A percentile compares a stretch with the other conserved stretches of the same genome.
Conservation (phyloP, 2,797 vertebrate species). For the Acanthiza pusilla region DNA sequence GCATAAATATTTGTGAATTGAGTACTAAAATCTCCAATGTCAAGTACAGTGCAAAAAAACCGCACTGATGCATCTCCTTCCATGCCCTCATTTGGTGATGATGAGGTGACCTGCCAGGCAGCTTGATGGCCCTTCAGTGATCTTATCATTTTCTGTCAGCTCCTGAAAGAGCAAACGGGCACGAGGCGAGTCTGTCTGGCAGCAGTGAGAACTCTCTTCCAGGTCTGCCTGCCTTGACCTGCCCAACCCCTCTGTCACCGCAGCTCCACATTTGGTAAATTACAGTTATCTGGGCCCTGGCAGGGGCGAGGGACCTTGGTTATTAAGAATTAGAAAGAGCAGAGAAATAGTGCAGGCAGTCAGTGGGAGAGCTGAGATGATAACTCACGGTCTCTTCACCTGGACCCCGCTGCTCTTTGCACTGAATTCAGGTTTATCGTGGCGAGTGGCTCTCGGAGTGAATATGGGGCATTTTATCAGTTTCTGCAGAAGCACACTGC, state of each 20-base stretch:
- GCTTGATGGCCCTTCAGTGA: neutral
- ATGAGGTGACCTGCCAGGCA: slow-evolving; percentile 17
- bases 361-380: neutral
- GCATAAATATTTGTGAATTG: neutral
- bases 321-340: slow-evolving; percentile 20
- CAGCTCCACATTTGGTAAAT: neutral
- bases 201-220: neutral
- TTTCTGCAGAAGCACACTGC: neutral
- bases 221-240: neutral
- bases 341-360: neutral
- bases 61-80: neutral
- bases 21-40: neutral
- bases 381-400: neutral
- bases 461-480: neutral
- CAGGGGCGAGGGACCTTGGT: neutral
- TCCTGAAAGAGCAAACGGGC: neutral
- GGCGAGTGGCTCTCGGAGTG: fast-evolving
- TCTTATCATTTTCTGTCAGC: neutral
- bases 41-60: neutral
- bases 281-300: neutral
- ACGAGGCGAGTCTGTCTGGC: neutral
- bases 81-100: neutral
- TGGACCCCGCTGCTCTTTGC: neutral
- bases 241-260: neutral
- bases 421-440: neutral